Conservation (phyloP, 2,113 vertebrate genomes). For the Phaethon lepturus region DNA sequence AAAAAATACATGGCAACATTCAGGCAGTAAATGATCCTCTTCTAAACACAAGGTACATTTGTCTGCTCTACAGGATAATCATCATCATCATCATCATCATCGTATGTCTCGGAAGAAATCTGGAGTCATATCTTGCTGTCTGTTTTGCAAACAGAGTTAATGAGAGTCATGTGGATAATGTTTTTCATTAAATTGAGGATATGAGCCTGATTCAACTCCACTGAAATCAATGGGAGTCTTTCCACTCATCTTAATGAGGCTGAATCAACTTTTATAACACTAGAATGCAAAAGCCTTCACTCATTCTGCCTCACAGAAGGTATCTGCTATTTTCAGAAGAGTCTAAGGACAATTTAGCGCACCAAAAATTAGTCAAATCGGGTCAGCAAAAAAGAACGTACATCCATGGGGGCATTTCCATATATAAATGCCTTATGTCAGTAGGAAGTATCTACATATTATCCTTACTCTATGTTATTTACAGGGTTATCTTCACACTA, state of each 20-base stretch:
- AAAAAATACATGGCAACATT: not conserved
- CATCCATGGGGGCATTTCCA: not conserved
- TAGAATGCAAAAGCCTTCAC: not conserved
- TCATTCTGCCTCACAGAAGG: not conserved
- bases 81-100: conserved; percentile 15
- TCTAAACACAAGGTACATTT: not conserved
- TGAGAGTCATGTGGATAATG: conserved; percentile 48
- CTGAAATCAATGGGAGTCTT: conserved; percentile 51
- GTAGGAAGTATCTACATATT: not conserved
- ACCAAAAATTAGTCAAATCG: not conserved
- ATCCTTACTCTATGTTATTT: not conserved
- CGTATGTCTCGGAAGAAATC: not conserved
- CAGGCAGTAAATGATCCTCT: not conserved
- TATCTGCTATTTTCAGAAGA: not conserved
- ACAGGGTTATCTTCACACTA: not conserved
- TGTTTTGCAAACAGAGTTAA: conserved; percentile 63
- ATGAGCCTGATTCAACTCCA: conserved; percentile 46
- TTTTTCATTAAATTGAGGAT: conserved; percentile 58
- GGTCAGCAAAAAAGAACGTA: not conserved
- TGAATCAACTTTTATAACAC: not conserved
- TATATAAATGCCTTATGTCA: not conserved
- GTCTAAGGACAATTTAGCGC: not conserved
- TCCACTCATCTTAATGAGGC: conserved; percentile 28
- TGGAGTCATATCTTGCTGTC: conserved; percentile 18
- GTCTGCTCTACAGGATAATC: not conserved